These are phyloP conservation scores for Eremophila alpestris DNA, from an alignment of 2,797 vertebrate genomes.

Conservation along the genomic window DNA sequence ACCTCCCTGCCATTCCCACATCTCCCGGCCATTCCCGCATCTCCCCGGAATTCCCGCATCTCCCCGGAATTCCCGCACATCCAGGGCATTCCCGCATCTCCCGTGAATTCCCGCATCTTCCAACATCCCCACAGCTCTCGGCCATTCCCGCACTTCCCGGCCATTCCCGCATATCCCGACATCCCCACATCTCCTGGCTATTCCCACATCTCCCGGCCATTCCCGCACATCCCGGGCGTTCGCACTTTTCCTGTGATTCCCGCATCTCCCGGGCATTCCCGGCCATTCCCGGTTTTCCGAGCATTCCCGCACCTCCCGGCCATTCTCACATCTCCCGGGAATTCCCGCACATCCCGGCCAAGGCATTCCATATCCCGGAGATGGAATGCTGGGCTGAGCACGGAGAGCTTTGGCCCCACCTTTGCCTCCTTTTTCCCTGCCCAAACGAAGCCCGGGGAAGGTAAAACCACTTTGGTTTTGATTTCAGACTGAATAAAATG, in stretches of 20 bases:
- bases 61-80: fast-evolving
- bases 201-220: fast-evolving
- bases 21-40: too few species aligned
- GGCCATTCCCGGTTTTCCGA: not conserved
- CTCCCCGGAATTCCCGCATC: too few species aligned
- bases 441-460: not conserved
- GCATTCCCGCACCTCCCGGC: fast-evolving
- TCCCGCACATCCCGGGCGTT: not conserved
- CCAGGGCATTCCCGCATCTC: fast-evolving
- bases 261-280: not conserved
- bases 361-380: too few species aligned
- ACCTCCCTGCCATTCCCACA: not conserved
- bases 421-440: not conserved
- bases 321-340: not conserved
- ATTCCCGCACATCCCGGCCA: not conserved
- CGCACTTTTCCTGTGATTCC: too few species aligned
- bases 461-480: not conserved
- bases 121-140: fast-evolving
- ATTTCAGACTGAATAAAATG: not conserved
- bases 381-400: not conserved
- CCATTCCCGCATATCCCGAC: not conserved
- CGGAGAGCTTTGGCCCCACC: not conserved
- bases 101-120: fast-evolving
- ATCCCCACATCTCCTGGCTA: fast-evolving
- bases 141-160: fast-evolving